These are phyloP conservation scores for Ispidina lecontei DNA, from an alignment of 2,797 vertebrate genomes.

Conservation along the genomic window DNA sequence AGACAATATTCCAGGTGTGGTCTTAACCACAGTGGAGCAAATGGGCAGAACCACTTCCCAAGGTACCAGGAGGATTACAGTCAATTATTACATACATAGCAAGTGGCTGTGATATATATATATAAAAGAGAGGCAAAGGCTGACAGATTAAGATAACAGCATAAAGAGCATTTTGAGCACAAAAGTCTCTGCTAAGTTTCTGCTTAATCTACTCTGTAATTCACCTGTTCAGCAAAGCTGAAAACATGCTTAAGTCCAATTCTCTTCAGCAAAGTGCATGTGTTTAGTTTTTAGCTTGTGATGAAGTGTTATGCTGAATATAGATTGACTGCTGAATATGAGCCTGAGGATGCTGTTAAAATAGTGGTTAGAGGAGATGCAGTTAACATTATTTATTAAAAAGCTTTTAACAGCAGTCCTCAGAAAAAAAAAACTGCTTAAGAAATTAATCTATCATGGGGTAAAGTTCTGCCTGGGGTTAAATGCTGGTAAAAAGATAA, in stretches of 20 bases:
- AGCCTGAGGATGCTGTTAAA: conserved; percentile 23
- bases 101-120: background rate
- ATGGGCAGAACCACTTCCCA: background rate
- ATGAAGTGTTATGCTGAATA: background rate
- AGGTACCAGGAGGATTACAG: background rate
- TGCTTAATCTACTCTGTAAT: background rate
- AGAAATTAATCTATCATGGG: background rate
- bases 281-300: background rate
- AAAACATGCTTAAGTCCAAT: background rate
- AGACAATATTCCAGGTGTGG: background rate
- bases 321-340: background rate
- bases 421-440: background rate
- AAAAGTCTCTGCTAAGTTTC: background rate
- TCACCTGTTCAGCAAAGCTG: background rate
- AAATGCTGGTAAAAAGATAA: conserved; percentile 12
- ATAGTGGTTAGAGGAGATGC: background rate
- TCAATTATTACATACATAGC: background rate
- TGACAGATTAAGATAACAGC: background rate
- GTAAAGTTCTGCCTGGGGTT: background rate
- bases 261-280: background rate
- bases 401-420: conserved; percentile 6
- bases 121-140: background rate
- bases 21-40: background rate
- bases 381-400: conserved; percentile 55
- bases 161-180: background rate